Evolutionary conservation across 2,888 invertebrate genomes (phyloP).

Genomic region (Meteorus colon): DNA sequence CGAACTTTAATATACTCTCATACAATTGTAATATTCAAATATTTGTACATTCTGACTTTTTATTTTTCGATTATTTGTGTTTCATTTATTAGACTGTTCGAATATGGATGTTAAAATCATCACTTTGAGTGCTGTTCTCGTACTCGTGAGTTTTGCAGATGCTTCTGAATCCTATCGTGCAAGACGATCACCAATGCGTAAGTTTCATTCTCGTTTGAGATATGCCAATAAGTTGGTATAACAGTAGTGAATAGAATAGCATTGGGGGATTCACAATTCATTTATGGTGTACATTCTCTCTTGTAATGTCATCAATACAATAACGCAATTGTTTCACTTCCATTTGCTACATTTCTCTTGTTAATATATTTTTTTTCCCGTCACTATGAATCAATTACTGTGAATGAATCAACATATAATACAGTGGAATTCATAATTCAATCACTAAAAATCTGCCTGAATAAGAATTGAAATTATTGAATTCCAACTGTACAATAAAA

Average conservation of each 20-base stretch:
- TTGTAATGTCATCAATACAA: too few relatives aligned
- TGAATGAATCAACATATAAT: too few relatives aligned
- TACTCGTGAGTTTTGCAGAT: slow-evolving; percentile 34
- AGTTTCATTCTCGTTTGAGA: neutral
- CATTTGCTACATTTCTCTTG: too few relatives aligned
- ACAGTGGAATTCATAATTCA: neutral
- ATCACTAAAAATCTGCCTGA: neutral
- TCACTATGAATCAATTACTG: too few relatives aligned
- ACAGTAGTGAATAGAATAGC: too few relatives aligned
- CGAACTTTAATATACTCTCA: neutral
- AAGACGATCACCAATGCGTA: slow-evolving; percentile 11
- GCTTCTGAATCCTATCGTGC: neutral
- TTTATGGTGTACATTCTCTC: too few relatives aligned
- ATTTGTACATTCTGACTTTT: neutral
- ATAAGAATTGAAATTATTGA: neutral
- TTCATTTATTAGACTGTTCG: neutral
- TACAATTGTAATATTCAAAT: neutral
- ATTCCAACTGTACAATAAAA: neutral
- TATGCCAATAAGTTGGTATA: neutral
- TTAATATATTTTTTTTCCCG: too few relatives aligned
- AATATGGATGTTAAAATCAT: slow-evolving; percentile 56
- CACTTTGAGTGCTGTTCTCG: slow-evolving; percentile 48
- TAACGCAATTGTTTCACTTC: too few relatives aligned
- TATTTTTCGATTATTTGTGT: slow-evolving; percentile 11
- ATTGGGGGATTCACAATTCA: too few relatives aligned